These are phyloP conservation scores for Paracentrotus lividus DNA, from an alignment of 53 echinoderm and acorn worm species.

Conservation along the genomic window DNA sequence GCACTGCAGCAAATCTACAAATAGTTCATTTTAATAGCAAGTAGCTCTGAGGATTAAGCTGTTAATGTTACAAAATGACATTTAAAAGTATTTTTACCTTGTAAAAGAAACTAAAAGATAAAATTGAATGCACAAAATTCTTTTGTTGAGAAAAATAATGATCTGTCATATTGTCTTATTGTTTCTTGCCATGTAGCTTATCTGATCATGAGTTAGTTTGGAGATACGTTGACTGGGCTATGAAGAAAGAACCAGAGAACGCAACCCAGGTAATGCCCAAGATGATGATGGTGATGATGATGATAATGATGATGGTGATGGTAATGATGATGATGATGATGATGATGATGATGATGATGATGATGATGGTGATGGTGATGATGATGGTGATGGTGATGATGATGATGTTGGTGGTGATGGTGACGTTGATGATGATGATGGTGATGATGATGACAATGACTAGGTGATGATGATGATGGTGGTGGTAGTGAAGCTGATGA, in stretches of 20 bases:
- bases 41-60: too few relatives aligned
- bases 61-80: too few relatives aligned
- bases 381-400: background rate
- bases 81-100: too few relatives aligned
- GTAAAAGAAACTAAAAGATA: too few relatives aligned
- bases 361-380: background rate
- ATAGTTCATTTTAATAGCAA: too few relatives aligned
- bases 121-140: too few relatives aligned
- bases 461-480: background rate
- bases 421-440: constrained; percentile 19
- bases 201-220: constrained; percentile 96
- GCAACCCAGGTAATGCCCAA: constrained; percentile 80
- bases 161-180: too few relatives aligned
- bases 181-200: constrained; percentile 64
- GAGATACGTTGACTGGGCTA: constrained; percentile 95
- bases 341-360: background rate
- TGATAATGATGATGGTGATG: background rate
- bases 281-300: background rate
- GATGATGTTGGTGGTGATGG: background rate
- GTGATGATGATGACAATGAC: background rate
- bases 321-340: background rate
- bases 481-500: background rate
- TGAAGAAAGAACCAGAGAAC: constrained; percentile 89
- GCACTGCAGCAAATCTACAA: too few relatives aligned
- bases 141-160: too few relatives aligned